phyloP scores from a whole-genome alignment of 2,797 vertebrate genomes.

The Miichthys miiuy region DNA sequence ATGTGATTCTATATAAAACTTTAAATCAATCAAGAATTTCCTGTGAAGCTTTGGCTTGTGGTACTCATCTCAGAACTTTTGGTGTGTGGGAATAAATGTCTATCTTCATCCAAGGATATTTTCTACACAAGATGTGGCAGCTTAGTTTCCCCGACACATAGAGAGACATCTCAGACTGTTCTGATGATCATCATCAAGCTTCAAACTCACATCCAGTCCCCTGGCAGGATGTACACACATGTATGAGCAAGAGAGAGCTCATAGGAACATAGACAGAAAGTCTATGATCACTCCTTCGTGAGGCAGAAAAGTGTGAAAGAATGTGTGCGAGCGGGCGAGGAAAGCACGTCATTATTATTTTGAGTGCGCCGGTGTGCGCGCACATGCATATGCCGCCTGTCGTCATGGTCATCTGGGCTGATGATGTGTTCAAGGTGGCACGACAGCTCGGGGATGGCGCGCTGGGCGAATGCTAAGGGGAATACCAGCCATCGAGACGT shows the following conservation, averaged over 20 bases:
- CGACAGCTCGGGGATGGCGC: constrained; percentile 48
- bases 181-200: constrained; percentile 54
- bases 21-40: constrained; percentile 28
- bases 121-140: constrained; percentile 27
- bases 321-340: constrained; percentile 10
- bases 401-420: constrained; percentile 66
- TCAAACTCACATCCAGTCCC: constrained; percentile 36
- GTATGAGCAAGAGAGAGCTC: constrained; percentile 34
- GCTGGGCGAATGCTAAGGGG: constrained; percentile 59
- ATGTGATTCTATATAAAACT: constrained; percentile 5
- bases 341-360: constrained; percentile 45
- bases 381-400: constrained; percentile 49
- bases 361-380: neutral
- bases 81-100: constrained; percentile 52
- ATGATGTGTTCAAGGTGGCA: constrained; percentile 80
- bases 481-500: constrained; percentile 75
- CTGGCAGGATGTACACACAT: constrained; percentile 32
- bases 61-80: constrained; percentile 5
- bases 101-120: constrained; percentile 33
- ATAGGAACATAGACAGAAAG: constrained; percentile 41
- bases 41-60: constrained; percentile 17
- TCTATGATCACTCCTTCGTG: constrained; percentile 52
- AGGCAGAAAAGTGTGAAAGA: constrained; percentile 27
- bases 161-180: constrained; percentile 54
- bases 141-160: constrained; percentile 40